These are phyloP conservation scores for Lucifuga dentata DNA, from an alignment of 2,113 vertebrate genomes.

Conservation along the genomic window DNA sequence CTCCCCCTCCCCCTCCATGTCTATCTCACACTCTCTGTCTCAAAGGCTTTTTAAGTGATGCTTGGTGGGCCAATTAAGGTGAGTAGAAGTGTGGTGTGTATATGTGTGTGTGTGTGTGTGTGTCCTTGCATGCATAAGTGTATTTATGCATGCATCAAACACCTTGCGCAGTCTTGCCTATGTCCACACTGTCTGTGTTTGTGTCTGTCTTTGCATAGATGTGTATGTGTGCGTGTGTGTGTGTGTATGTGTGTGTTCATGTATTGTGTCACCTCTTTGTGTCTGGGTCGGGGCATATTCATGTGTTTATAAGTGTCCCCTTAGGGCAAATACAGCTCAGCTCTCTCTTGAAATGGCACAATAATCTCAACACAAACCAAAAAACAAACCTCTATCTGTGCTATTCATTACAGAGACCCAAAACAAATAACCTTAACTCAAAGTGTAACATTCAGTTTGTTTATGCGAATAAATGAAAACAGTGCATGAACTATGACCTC, in stretches of 20 bases:
- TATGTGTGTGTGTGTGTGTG: constrained; percentile 17
- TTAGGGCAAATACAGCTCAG: constrained; percentile 74
- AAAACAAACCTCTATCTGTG: constrained; percentile 39
- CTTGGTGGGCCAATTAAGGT: constrained; percentile 87
- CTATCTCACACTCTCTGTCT: constrained; percentile 79
- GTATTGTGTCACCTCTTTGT: constrained; percentile 80
- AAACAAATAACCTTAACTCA: constrained; percentile 9
- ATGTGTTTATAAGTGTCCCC: constrained; percentile 80
- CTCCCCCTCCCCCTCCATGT: constrained; percentile 60
- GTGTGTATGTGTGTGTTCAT: constrained; percentile 40
- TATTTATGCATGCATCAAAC: constrained; percentile 81
- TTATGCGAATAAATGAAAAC: no score
- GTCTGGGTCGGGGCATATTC: constrained; percentile 80
- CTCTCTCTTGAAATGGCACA: constrained; percentile 72
- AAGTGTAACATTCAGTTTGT: not conserved
- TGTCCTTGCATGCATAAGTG: constrained; percentile 69
- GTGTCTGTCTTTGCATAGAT: constrained; percentile 69
- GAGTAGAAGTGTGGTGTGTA: constrained; percentile 70
- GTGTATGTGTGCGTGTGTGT: constrained; percentile 41
- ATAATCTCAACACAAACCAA: constrained; percentile 42
- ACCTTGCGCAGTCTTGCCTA: constrained; percentile 66
- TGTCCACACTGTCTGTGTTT: constrained; percentile 80
- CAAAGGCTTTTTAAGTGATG: constrained; percentile 85
- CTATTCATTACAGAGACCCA: not conserved
- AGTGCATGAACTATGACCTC: constrained; percentile 12